Evolutionary conservation across 2,797 vertebrate species (phyloP).

Genomic region (Sebastes ruberrimus): DNA sequence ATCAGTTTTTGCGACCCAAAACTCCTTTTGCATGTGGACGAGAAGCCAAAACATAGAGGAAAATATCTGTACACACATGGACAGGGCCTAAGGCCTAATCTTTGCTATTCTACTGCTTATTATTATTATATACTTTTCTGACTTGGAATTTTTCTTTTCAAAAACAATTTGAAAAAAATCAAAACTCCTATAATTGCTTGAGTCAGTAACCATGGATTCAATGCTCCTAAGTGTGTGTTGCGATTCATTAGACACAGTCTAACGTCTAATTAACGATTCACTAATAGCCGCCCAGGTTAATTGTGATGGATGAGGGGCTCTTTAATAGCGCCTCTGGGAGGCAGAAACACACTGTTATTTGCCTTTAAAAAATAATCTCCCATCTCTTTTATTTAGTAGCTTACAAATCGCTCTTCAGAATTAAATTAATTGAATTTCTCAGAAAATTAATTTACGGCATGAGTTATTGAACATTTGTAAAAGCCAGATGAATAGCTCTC

Average conservation of each 20-base stretch:
- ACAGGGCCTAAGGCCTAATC: background rate
- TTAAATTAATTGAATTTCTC: slow-evolving; percentile 23
- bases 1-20: no score
- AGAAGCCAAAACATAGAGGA: no score
- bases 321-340: slow-evolving; percentile 49
- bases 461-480: slow-evolving; percentile 32
- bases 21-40: accelerated
- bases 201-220: slow-evolving; percentile 53
- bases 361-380: slow-evolving; percentile 30
- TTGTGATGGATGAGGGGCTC: slow-evolving; percentile 70
- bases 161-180: background rate
- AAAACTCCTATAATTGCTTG: slow-evolving; percentile 26
- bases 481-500: slow-evolving; percentile 14
- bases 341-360: slow-evolving; percentile 47
- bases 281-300: slow-evolving; percentile 68
- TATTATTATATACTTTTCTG: background rate
- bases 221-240: slow-evolving; percentile 43
- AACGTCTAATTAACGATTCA: slow-evolving; percentile 68
- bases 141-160: background rate
- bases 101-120: background rate
- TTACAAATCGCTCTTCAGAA: slow-evolving; percentile 18
- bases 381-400: slow-evolving; percentile 19
- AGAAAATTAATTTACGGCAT: slow-evolving; percentile 33
- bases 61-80: accelerated
- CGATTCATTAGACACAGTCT: slow-evolving; percentile 61